Percentiles rank a stretch among this genome's conserved stretches.
Evolutionary conservation across 2,113 vertebrate species (phyloP).

Genomic region (Tyto alba): DNA sequence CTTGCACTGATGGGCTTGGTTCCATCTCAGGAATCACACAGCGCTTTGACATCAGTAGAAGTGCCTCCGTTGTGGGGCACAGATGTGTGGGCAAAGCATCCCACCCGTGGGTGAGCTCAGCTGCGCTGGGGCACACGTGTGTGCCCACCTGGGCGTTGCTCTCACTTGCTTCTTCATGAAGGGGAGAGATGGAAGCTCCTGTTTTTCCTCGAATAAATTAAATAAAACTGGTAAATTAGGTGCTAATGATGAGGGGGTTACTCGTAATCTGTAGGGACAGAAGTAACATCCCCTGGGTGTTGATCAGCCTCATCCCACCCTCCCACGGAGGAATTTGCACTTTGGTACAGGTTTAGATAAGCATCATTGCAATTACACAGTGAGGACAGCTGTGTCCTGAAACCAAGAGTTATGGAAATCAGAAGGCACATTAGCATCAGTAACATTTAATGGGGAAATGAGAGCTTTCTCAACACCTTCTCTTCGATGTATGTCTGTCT

Average conservation of each 20-base stretch:
- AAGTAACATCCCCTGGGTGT: not conserved
- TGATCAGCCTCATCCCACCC: not conserved
- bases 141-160: not conserved
- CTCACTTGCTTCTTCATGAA: not conserved
- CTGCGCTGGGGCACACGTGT: rapidly evolving
- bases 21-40: not conserved
- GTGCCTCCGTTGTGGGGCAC: rapidly evolving
- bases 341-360: not conserved
- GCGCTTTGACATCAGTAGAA: rapidly evolving
- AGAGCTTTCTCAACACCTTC: not conserved
- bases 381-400: not conserved
- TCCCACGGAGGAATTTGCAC: not conserved
- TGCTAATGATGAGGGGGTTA: rapidly evolving
- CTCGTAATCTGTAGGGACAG: not conserved
- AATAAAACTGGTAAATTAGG: not conserved
- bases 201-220: not conserved
- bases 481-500: not conserved
- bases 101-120: not conserved
- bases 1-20: not conserved
- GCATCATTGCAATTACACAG: not conserved
- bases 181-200: not conserved
- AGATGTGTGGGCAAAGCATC: not conserved
- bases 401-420: not conserved
- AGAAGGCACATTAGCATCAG: not conserved
- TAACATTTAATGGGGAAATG: not conserved